Percentiles rank a stretch among this genome's conserved stretches.
Conservation (phyloP, 2,797 vertebrate species). For the Chlorospingus semifuscus region DNA sequence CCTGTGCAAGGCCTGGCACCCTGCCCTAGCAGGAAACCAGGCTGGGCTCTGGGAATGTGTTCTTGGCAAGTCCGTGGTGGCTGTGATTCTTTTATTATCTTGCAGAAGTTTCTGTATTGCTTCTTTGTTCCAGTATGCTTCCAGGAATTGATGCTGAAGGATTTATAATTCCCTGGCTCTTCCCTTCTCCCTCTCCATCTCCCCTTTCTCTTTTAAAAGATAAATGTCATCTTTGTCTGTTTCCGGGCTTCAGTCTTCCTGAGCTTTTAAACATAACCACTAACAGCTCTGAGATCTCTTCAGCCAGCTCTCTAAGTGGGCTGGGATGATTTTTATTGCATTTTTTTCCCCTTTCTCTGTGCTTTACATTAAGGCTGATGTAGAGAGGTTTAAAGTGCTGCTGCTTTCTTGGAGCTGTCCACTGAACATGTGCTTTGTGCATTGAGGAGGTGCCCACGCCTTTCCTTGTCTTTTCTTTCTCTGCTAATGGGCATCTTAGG, state of each 20-base stretch:
- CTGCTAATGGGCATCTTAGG: not conserved
- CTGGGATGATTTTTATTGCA: not conserved
- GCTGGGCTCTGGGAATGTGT: not conserved
- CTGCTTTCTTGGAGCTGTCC: not conserved
- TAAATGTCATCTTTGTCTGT: not conserved
- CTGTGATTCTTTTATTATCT: not conserved
- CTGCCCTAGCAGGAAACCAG: not conserved
- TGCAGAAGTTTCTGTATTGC: not conserved
- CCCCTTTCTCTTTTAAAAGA: not conserved
- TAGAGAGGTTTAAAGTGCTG: not conserved
- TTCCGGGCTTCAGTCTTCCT: not conserved
- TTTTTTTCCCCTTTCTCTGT: not conserved
- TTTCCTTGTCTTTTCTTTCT: not conserved
- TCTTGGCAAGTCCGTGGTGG: not conserved
- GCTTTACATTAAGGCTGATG: not conserved
- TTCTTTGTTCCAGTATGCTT: not conserved
- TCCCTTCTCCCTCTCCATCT: not conserved
- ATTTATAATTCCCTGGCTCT: not conserved
- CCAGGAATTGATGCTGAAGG: slow-evolving; percentile 11
- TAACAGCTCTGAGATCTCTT: slow-evolving; percentile 1
- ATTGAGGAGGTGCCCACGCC: not conserved
- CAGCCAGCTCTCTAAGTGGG: not conserved
- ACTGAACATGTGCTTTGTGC: not conserved
- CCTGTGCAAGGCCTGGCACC: not conserved
- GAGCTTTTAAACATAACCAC: slow-evolving; percentile 30